Base-by-base conservation (phyloP, 2,888 invertebrate genomes). In the Leptopilina myrica region DNA sequence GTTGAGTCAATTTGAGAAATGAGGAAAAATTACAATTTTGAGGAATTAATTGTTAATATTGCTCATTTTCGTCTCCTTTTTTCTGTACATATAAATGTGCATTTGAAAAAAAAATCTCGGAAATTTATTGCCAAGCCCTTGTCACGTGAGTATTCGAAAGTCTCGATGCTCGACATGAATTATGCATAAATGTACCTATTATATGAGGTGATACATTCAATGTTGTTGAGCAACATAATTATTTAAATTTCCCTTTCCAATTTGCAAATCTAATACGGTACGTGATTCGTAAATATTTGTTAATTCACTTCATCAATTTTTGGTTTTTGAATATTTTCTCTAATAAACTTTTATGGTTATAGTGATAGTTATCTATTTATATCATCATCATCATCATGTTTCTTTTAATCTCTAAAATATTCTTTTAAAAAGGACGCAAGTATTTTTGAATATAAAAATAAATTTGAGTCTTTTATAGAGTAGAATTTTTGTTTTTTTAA, bases 131-230 rank as follows among this genome's bases (percentile, higher is more conserved):
- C 56, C 73, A 73, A 73, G 53, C 73, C 73, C 73, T 73, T 73
- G 73, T 73, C 73, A 56, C 33, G 33, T 73, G 73, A 73, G 56
- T 56, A 33, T 73, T 73, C 53, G 73, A 73, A 73, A 73, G 73
- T 56, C 53, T 73, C 56, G 56, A 73, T 73, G 73, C 49, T 7
- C 73, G 20, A 26, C 56, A 73, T 73, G 73, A 56, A 73, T 73
- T 56, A 73, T 73, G 73, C 33, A 73, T 73, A 73, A 73, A 56
- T 73, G 73, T 56, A 73, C 73, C 73, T 73, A 73, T 73, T 73
- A 56, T 73, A 73, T 73, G 73, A 73, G 73, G 73, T 73, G 73
- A 73, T 73, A 73, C 73, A 73, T 73, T 73, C 73, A 73, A 73
- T 73, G 73, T 56, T 56, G 73, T 73, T 73, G 73, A 73, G 73